These are phyloP conservation scores for Drosophila neonasuta DNA, from an alignment of 2,888 invertebrate species.

Conservation along the genomic window DNA sequence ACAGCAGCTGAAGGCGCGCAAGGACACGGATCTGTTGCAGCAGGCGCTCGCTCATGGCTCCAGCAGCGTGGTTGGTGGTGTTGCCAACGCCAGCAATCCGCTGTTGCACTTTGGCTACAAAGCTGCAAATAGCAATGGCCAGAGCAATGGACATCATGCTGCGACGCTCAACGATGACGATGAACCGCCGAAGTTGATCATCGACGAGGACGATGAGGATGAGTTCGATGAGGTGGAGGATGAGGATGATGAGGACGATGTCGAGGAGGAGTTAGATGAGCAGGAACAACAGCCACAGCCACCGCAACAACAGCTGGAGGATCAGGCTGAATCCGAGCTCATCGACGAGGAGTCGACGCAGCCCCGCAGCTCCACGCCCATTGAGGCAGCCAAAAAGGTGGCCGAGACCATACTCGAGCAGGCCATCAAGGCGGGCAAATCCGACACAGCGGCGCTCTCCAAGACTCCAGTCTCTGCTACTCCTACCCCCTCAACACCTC, in stretches of 20 bases:
- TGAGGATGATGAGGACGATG: constrained; percentile 63
- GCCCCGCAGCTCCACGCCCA: constrained; percentile 34
- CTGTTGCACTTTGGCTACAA: constrained; percentile 55
- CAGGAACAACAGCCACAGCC: constrained; percentile 52
- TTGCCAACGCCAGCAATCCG: constrained; percentile 41
- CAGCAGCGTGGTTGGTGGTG: constrained; percentile 62
- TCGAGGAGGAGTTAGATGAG: constrained; percentile 46
- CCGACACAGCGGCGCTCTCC: too few relatives aligned
- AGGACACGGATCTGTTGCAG: constrained; percentile 80
- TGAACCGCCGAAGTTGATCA: constrained; percentile 82
- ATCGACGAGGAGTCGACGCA: neutral
- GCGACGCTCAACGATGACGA: constrained; percentile 83
- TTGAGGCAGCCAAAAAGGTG: constrained; percentile 83
- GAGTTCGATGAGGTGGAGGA: constrained; percentile 20
- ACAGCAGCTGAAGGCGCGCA: constrained; percentile 88
- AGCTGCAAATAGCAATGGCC: constrained; percentile 16
- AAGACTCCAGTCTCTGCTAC: neutral
- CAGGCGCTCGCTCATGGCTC: constrained; percentile 81
- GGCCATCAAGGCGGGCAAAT: constrained; percentile 80
- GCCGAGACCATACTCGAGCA: constrained; percentile 85
- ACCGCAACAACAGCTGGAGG: constrained; percentile 61
- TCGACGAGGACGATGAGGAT: constrained; percentile 81
- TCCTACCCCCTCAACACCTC: constrained; percentile 2
- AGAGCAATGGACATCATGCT: constrained; percentile 66
- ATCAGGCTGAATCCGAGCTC: neutral